These are phyloP conservation scores for Pocota personata DNA, from an alignment of 2,888 invertebrate species.

Conservation along the genomic window DNA sequence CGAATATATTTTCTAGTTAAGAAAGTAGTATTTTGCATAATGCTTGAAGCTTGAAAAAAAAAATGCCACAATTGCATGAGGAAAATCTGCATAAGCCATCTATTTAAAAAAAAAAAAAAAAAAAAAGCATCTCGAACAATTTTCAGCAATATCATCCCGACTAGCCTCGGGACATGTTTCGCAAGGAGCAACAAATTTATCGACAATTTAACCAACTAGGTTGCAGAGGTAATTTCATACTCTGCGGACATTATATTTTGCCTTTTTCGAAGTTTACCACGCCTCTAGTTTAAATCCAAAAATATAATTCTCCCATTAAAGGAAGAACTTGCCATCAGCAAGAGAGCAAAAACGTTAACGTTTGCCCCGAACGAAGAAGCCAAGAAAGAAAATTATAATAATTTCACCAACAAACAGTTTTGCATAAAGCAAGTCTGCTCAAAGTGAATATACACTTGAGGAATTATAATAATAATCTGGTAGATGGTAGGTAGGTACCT, in stretches of 20 bases:
- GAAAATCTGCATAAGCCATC: slow-evolving; percentile 3
- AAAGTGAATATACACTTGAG: slow-evolving; percentile 39
- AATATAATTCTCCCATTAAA: slow-evolving; percentile 52
- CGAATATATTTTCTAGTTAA: too few relatives aligned
- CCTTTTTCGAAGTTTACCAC: slow-evolving; percentile 15
- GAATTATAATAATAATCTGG: slow-evolving; percentile 58
- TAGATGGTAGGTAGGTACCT: slow-evolving; percentile 21
- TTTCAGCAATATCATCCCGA: slow-evolving; percentile 21
- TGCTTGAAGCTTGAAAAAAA: not conserved
- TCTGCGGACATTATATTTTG: slow-evolving; percentile 7
- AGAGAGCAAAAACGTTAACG: slow-evolving; percentile 36
- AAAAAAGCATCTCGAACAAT: slow-evolving; percentile 9
- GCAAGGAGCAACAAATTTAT: slow-evolving; percentile 40
- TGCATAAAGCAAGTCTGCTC: slow-evolving; percentile 34
- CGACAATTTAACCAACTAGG: slow-evolving; percentile 50
- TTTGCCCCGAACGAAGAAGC: slow-evolving; percentile 55
- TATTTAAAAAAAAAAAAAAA: slow-evolving; percentile 5
- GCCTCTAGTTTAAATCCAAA: slow-evolving; percentile 57
- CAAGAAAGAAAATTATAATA: slow-evolving; percentile 62
- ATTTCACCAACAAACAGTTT: slow-evolving; percentile 47
- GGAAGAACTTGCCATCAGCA: slow-evolving; percentile 52
- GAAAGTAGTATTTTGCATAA: not conserved
- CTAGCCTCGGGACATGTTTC: slow-evolving; percentile 4
- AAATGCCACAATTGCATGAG: not conserved
- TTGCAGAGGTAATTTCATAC: slow-evolving; percentile 43